Evolutionary conservation across 2,888 invertebrate genomes (phyloP).

Genomic region (Thera britannica): DNA sequence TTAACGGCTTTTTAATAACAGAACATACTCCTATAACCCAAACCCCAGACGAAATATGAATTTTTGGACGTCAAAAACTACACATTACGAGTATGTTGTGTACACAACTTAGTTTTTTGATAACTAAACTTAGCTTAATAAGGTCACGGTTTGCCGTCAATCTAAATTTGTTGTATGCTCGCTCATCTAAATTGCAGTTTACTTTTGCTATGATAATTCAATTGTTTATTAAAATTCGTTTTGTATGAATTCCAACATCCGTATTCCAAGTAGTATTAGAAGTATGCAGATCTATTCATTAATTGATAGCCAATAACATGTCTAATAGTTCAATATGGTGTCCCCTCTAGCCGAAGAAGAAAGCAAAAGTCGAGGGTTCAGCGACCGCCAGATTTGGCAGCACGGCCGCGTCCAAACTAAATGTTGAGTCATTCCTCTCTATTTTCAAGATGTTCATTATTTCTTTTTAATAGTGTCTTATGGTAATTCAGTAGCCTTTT

Average conservation of each 20-base stretch:
- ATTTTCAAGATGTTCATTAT: constrained; percentile 42
- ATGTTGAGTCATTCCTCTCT: constrained; percentile 72
- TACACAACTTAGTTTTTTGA: no score
- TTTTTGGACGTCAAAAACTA: no score
- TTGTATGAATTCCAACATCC: constrained; percentile 2
- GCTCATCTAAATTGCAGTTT: no score
- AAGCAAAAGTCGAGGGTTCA: constrained; percentile 66
- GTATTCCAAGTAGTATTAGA: background rate
- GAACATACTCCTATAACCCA: no score
- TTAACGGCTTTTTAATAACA: no score
- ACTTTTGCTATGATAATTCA: no score
- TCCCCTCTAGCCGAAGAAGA: constrained; percentile 77
- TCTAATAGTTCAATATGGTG: constrained; percentile 46
- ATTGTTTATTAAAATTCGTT: background rate
- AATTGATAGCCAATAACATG: constrained; percentile 17
- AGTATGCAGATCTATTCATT: background rate
- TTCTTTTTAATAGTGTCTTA: constrained; percentile 1
- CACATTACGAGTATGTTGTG: no score
- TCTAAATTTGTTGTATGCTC: no score
- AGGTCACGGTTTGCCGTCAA: no score
- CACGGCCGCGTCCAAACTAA: constrained; percentile 67
- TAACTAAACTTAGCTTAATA: no score
- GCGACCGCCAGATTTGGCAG: constrained; percentile 55
- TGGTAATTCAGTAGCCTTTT: constrained; percentile 10
- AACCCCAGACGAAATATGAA: no score